Evolutionary conservation across 2,888 invertebrate genomes (phyloP).

Genomic region (Eupithecia inturbata): DNA sequence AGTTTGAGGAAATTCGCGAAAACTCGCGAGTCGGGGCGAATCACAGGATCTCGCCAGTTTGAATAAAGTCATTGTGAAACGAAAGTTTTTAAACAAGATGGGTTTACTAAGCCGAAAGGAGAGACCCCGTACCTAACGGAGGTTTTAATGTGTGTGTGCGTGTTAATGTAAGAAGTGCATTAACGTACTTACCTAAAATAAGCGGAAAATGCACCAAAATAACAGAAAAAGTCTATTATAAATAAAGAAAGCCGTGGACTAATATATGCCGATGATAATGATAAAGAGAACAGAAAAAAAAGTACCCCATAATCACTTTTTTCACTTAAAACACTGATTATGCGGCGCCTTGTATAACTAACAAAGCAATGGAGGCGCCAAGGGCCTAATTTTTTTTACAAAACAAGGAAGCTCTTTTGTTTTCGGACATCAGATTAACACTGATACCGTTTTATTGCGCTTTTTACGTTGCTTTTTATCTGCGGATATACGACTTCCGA

Average conservation of each 20-base stretch:
- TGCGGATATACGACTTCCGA: slow-evolving; percentile 19
- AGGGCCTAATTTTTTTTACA: slow-evolving; percentile 19
- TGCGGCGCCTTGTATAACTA: neutral
- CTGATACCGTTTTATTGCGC: slow-evolving; percentile 33
- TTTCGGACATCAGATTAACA: slow-evolving; percentile 33
- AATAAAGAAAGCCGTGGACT: too few relatives aligned
- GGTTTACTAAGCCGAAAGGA: neutral
- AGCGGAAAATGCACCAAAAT: too few relatives aligned
- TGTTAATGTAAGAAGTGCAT: neutral
- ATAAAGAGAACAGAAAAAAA: neutral
- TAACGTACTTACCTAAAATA: too few relatives aligned
- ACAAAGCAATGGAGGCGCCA: neutral
- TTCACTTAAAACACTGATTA: neutral
- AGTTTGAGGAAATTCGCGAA: slow-evolving; percentile 42
- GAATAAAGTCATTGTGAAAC: slow-evolving; percentile 42
- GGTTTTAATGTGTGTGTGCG: neutral
- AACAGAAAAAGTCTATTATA: too few relatives aligned
- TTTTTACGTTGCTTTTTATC: slow-evolving; percentile 27
- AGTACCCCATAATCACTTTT: neutral
- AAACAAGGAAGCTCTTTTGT: slow-evolving; percentile 27
- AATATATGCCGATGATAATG: neutral
- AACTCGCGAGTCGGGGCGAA: slow-evolving; percentile 20
- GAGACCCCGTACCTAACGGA: neutral
- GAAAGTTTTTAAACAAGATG: neutral
- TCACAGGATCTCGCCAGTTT: slow-evolving; percentile 28